Conservation (phyloP, 1,140 invertebrate genomes). For the Drusus annulatus region DNA sequence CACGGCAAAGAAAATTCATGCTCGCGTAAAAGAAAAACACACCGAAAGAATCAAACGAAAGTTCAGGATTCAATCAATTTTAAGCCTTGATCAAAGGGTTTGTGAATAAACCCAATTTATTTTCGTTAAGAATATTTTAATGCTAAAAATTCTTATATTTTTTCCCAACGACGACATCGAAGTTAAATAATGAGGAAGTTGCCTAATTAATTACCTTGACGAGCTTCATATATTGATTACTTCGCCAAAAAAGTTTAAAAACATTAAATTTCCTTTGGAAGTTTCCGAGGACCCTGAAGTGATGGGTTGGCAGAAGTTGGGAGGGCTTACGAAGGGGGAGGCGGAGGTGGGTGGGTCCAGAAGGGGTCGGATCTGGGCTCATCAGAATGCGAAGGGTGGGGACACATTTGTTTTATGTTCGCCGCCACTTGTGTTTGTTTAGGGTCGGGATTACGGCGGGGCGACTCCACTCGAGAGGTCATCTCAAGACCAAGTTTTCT, state of each 20-base stretch:
- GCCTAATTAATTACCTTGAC: slow-evolving; percentile 5
- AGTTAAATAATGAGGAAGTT: slow-evolving; percentile 7
- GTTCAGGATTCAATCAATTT: too few relatives aligned
- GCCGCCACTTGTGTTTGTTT: slow-evolving; percentile 35
- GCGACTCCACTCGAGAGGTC: not conserved
- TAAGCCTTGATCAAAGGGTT: too few relatives aligned
- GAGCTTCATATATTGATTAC: slow-evolving; percentile 16
- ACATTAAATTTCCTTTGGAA: slow-evolving; percentile 4
- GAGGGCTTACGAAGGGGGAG: not conserved
- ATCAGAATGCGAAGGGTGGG: slow-evolving; percentile 35
- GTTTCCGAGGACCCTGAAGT: slow-evolving; percentile 4
- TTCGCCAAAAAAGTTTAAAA: slow-evolving; percentile 5
- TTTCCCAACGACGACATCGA: not conserved
- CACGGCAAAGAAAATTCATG: too few relatives aligned
- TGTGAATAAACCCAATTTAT: too few relatives aligned
- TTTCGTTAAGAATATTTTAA: not conserved
- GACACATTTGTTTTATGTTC: slow-evolving; percentile 45
- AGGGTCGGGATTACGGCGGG: not conserved
- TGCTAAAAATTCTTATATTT: not conserved
- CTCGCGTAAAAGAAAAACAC: too few relatives aligned
- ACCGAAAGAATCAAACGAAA: too few relatives aligned
- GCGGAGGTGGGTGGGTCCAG: not conserved
- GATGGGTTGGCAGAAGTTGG: not conserved
- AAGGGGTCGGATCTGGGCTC: slow-evolving; percentile 14
- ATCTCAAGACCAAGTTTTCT: not conserved